A percentile compares a stretch with the other conserved stretches of the same genome.
Conservation (phyloP, 2,888 invertebrate genomes). For the Eupsilia transversa region DNA sequence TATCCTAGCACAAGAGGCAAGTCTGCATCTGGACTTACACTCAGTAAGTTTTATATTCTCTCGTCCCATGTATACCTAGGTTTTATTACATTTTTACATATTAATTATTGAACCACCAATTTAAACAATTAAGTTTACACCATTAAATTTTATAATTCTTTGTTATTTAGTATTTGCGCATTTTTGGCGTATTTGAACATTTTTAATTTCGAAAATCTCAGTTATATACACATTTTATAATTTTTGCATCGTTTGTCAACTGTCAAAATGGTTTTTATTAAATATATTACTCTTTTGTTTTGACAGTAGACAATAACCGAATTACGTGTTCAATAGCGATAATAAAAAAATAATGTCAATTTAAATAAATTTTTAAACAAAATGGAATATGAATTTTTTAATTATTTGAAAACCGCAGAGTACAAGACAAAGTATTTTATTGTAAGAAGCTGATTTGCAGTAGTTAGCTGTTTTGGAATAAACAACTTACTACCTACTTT, state of each 20-base stretch:
- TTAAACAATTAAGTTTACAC: slow-evolving; percentile 8
- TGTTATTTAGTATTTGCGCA: slow-evolving; percentile 22
- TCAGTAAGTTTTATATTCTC: slow-evolving; percentile 30
- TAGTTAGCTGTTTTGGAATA: not conserved
- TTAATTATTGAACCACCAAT: slow-evolving; percentile 23
- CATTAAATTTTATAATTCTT: not conserved
- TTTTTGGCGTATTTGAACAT: slow-evolving; percentile 33
- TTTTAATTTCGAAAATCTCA: slow-evolving; percentile 48
- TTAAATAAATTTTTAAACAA: not conserved
- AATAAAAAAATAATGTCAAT: slow-evolving; percentile 4
- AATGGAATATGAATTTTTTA: not conserved
- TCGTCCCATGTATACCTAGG: slow-evolving; percentile 35
- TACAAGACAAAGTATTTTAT: not conserved
- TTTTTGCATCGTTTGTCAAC: slow-evolving; percentile 41
- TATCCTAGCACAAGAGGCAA: slow-evolving; percentile 17
- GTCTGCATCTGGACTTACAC: slow-evolving; percentile 34
- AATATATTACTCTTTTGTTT: slow-evolving; percentile 57
- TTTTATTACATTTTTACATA: slow-evolving; percentile 29
- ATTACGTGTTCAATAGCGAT: slow-evolving; percentile 62
- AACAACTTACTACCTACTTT: not conserved
- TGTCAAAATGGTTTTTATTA: slow-evolving; percentile 60
- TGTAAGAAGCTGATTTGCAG: not conserved
- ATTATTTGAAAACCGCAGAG: not conserved
- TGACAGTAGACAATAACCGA: slow-evolving; percentile 53
- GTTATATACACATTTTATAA: slow-evolving; percentile 10